phyloP scores from a whole-genome alignment of 2,888 invertebrate species.

The Pollenia griseotomentosa region DNA sequence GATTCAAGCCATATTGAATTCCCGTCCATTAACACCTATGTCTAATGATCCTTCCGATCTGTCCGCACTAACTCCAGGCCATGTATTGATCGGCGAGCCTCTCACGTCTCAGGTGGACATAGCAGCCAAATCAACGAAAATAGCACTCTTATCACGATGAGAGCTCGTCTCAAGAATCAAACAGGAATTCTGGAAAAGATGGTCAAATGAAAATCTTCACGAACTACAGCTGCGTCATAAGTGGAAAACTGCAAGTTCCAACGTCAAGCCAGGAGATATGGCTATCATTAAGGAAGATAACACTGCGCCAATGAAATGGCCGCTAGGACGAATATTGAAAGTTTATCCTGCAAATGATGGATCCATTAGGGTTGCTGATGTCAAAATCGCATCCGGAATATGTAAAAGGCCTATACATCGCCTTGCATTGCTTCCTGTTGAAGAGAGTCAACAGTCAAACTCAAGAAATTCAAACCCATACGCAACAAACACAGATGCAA shows the following conservation, averaged over 20 bases:
- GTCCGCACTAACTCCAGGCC: no score
- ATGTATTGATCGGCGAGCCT: not conserved
- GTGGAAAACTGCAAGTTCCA: not conserved
- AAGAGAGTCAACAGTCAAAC: not conserved
- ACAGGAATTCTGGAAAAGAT: not conserved
- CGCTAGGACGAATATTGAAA: no score
- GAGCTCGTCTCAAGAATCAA: not conserved
- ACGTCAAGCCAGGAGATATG: not conserved
- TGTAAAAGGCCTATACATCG: slow-evolving; percentile 6
- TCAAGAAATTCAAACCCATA: not conserved
- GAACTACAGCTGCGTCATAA: not conserved
- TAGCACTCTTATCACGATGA: not conserved
- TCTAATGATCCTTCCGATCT: no score
- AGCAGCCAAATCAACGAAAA: not conserved
- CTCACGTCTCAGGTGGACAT: not conserved
- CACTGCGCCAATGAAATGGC: no score
- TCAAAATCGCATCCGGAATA: not conserved
- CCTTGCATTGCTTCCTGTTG: not conserved
- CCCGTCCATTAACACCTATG: no score
- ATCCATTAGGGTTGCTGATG: not conserved
- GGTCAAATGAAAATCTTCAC: not conserved
- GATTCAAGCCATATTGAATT: no score
- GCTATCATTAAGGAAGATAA: not conserved
- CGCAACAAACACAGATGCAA: not conserved
- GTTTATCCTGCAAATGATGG: not conserved